Evolutionary conservation across 1,140 invertebrate species (phyloP).

Genomic region (silkworm (Bombyx mori)): ASM3026992v2 NC_085113.1:5803501-5804000

Average conservation of each 20-base stretch:
- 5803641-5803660: constrained; percentile 80
- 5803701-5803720: constrained; percentile 82
- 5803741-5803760: constrained; percentile 80
- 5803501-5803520: constrained; percentile 73
- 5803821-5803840: constrained; percentile 87
- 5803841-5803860: constrained; percentile 92
- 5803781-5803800: constrained; percentile 80
- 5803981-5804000: constrained; percentile 92
- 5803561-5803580: constrained; percentile 79
- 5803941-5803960: constrained; percentile 91
- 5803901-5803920: constrained; percentile 92
- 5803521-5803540: constrained; percentile 79
- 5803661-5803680: constrained; percentile 69
- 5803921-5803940: constrained; percentile 91
- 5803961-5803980: constrained; percentile 95
- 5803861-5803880: constrained; percentile 88
- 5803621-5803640: constrained; percentile 78
- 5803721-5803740: constrained; percentile 86
- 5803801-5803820: constrained; percentile 88
- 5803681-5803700: constrained; percentile 66
- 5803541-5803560: constrained; percentile 80
- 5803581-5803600: constrained; percentile 87
- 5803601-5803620: constrained; percentile 82
- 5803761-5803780: constrained; percentile 86
- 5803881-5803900: constrained; percentile 91